Evolutionary conservation across 2,888 invertebrate species (phyloP).

Genomic region (Coremacera marginata): DNA sequence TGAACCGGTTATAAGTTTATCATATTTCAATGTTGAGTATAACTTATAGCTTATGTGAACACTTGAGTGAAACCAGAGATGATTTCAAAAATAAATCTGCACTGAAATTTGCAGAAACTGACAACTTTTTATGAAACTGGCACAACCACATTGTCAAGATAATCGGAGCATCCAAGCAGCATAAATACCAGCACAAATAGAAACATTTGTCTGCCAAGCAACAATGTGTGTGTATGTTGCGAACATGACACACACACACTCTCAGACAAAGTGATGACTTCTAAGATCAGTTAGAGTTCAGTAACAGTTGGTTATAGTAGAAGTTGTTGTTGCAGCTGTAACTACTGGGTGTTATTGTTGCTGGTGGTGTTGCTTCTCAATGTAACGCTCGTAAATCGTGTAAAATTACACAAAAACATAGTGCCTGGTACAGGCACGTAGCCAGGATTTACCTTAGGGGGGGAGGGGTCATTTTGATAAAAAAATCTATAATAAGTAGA

Average conservation of each 20-base stretch:
- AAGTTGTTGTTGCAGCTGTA: background rate
- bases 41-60: too few relatives aligned
- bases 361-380: background rate
- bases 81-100: too few relatives aligned
- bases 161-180: background rate
- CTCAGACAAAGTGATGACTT: constrained; percentile 24
- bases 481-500: too few relatives aligned
- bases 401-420: background rate
- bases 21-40: too few relatives aligned
- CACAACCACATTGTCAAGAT: too few relatives aligned
- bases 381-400: constrained; percentile 15
- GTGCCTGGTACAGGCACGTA: too few relatives aligned
- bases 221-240: constrained; percentile 1
- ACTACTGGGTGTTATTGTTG: background rate
- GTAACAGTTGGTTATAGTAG: background rate
- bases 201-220: background rate
- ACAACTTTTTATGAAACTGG: too few relatives aligned
- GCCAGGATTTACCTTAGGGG: too few relatives aligned
- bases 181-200: background rate
- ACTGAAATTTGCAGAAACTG: too few relatives aligned
- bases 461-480: too few relatives aligned
- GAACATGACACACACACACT: background rate
- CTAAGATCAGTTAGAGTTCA: constrained; percentile 12
- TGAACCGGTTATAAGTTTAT: too few relatives aligned
- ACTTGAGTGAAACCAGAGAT: too few relatives aligned